Conservation (phyloP, 2,797 vertebrate species). For the Rhadinocentrus ornatus region DNA sequence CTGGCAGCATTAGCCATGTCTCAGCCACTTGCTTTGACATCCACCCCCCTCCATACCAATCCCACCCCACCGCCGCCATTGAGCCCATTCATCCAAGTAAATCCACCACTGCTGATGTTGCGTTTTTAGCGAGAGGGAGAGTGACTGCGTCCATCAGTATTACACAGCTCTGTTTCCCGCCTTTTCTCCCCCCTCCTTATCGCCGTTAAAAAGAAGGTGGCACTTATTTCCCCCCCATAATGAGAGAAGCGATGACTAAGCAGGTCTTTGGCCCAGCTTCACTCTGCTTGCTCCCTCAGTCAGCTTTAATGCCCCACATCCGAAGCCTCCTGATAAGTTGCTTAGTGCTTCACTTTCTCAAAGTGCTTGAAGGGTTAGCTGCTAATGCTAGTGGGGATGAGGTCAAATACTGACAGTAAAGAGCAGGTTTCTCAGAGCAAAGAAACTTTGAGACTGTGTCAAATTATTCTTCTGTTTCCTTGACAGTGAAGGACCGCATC, state of each 20-base stretch:
- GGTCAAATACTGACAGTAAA: slow-evolving; percentile 28
- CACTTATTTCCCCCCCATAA: slow-evolving; percentile 42
- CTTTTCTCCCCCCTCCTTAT: slow-evolving; percentile 60
- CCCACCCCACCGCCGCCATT: slow-evolving; percentile 17
- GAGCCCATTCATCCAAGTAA: slow-evolving; percentile 75
- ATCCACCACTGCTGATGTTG: slow-evolving; percentile 76
- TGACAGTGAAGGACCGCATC: slow-evolving; percentile 9
- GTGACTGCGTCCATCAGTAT: slow-evolving; percentile 73
- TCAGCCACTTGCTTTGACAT: slow-evolving; percentile 78
- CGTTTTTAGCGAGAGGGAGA: slow-evolving; percentile 42
- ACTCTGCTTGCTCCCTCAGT: slow-evolving; percentile 35
- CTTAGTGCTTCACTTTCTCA: slow-evolving; percentile 35
- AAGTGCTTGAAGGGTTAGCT: slow-evolving; percentile 16
- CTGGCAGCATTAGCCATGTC: slow-evolving; percentile 71
- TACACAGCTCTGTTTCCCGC: slow-evolving; percentile 65
- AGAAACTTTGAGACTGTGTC: slow-evolving; percentile 20
- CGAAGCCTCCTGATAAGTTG: slow-evolving; percentile 56
- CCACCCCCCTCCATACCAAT: slow-evolving; percentile 33
- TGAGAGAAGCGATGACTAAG: slow-evolving; percentile 58
- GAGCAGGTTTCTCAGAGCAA: slow-evolving; percentile 7
- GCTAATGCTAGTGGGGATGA: slow-evolving; percentile 31
- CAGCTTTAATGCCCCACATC: slow-evolving; percentile 41
- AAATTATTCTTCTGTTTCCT: not conserved
- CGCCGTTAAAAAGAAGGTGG: slow-evolving; percentile 53
- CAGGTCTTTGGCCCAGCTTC: slow-evolving; percentile 35